Evolutionary conservation across 1,140 invertebrate species (phyloP), one percentile per base, ranked within the genome.

Genomic region (Xylocopa sonorina): DNA sequence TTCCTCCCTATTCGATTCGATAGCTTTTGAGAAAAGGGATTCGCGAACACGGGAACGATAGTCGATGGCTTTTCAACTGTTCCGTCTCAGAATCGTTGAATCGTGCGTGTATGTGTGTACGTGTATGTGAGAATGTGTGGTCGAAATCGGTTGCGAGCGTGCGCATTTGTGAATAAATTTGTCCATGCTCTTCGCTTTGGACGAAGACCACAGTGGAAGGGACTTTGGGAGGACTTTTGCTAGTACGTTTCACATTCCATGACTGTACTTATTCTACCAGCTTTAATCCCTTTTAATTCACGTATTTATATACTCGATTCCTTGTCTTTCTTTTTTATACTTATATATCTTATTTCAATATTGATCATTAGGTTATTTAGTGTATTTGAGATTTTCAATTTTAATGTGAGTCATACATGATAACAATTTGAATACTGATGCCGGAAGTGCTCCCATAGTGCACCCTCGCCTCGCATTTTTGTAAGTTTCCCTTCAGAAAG

Each of bases 401-500:
- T 4, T 38, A 38, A 38, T n/a, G 9, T 38, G 38, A 3, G 3
- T 38, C 9, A 38, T 3, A 38, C 3, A 38, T 38, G 9, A 38
- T 38, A 9, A 38, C 9, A 9, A 9, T 32, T 32, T 24, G 6
- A 9, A 63, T 18, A 41, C 3, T 16, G 21, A n/a, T 62, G 24
- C 7, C 1, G 10, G 38, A 50, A 18, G 24, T 63, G 16, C 46
- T 51, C 46, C 32, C 10, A 21, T 10, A 3, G 57, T 24, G 4
- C 5, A 62, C 14, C 4, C 4, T 41, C 10, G 21, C n/a, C 21
- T 34, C 21, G 46, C 43, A 10, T 51, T 74, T 50, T 38, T 64
- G 18, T 24, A 41, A 41, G 43, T 21, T 34, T 51, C 32, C 24
- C 34, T 34, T 51, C 34, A 29, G 58, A 74, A 74, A 74, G 46